Evolutionary conservation across 2,888 invertebrate genomes (phyloP), one percentile per base, ranked within the genome.

Genomic region (Euzetes globulus): DNA sequence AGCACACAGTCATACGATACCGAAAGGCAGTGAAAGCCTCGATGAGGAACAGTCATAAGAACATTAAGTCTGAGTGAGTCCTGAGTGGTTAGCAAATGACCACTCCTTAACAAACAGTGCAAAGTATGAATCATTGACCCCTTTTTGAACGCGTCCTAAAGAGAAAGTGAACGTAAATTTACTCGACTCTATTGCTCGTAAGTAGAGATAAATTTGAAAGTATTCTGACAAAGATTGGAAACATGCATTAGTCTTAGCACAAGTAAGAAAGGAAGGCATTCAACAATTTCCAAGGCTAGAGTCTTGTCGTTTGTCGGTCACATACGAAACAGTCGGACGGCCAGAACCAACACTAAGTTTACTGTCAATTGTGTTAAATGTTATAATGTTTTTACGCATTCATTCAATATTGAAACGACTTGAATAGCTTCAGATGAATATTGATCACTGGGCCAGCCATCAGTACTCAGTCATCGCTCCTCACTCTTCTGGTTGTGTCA

Each of bases 361-460:
- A 50, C 19, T 50, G 41, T 50, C 5, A n/a, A n/a, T 50, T 50
- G n/a, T 19, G 19, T 50, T 50, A 7, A 6, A 50, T 6, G n/a
- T 50, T 29, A 63, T 63, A 63, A 27, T 63, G 63, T 63, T 63
- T 63, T 63, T 63, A 37, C 19, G 15, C 63, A 63, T 63, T 63
- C 63, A 63, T 33, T 63, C 33, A 29, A 37, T 63, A 1, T 63
- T 29, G n/a, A 63, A n/a, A 63, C 37, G 63, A 63, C 63, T 63
- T 63, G n/a, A 63, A 63, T 63, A 33, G 63, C 37, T 63, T 63
- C n/a, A 63, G 63, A 63, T 63, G 63, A 63, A 33, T 63, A 63
- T 63, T 63, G 63, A 63, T 63, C 63, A 37, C 60, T 60, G 25
- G 25, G 41, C 7, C 41, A 41, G 41, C 13, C 41, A 41, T 41